phyloP scores from a whole-genome alignment of 1,140 invertebrate species.

The Zaprionus inermis region DNA sequence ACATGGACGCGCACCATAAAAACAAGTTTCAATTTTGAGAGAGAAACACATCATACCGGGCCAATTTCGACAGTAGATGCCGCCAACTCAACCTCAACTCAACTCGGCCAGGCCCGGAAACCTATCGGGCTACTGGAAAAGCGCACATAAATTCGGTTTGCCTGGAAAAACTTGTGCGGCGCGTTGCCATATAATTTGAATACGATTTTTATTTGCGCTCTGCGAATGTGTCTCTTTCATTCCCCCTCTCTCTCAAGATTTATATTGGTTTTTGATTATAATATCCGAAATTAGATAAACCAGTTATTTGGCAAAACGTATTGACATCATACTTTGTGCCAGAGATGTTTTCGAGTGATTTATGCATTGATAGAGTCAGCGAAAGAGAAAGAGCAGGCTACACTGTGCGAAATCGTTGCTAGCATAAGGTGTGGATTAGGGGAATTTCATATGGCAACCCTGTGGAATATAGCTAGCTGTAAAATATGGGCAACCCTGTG shows the following conservation, averaged over 20 bases:
- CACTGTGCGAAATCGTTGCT: background rate
- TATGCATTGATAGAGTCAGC: background rate
- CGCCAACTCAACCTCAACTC: background rate
- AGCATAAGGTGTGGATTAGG: background rate
- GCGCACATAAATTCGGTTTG: background rate
- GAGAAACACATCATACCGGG: background rate
- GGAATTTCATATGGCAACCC: background rate
- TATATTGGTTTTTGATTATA: constrained; percentile 6
- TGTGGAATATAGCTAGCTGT: background rate
- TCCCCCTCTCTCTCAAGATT: background rate
- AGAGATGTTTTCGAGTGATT: background rate
- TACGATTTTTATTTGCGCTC: background rate
- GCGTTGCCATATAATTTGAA: background rate
- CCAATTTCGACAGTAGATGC: constrained; percentile 2
- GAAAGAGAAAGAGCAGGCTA: background rate
- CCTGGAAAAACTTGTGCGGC: constrained; percentile 2
- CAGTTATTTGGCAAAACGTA: background rate
- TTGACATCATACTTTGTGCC: constrained; percentile 11
- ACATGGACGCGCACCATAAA: constrained; percentile 17
- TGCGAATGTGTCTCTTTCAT: background rate
- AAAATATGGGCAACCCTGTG: background rate
- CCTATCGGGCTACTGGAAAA: background rate
- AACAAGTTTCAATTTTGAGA: constrained; percentile 31
- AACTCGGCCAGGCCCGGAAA: background rate
- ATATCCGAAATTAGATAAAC: constrained; percentile 6